Conservation (phyloP, 2,797 vertebrate species). For the Periparus ater region DNA sequence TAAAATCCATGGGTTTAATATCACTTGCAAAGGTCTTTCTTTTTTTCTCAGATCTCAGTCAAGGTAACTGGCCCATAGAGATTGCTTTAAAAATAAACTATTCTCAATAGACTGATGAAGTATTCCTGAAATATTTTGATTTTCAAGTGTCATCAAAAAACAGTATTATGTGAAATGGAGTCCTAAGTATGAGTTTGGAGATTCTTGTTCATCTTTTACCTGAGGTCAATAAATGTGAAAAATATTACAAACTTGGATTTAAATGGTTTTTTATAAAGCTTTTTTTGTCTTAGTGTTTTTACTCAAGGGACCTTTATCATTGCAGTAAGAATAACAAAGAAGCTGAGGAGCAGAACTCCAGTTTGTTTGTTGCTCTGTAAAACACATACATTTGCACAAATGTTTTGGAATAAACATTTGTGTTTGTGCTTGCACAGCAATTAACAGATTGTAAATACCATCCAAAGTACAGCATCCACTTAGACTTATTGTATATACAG, state of each 20-base stretch:
- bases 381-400: neutral
- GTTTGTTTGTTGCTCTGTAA: neutral
- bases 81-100: neutral
- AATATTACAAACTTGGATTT: neutral
- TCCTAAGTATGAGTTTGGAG: neutral
- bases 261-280: neutral
- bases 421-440: constrained; percentile 22
- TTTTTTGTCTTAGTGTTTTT: neutral
- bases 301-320: neutral
- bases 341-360: neutral
- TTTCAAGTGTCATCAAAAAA: neutral
- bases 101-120: neutral
- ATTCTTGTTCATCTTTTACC: neutral
- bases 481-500: neutral
- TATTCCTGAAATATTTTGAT: neutral
- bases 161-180: neutral
- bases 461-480: neutral
- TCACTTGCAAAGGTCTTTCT: neutral
- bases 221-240: neutral
- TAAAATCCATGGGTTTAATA: neutral
- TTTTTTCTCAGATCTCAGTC: neutral
- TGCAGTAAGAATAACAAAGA: neutral
- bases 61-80: neutral
- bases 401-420: constrained; percentile 25
- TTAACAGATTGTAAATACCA: constrained; percentile 31